phyloP scores from a whole-genome alignment of 2,888 invertebrate genomes.

The Pycnomerus fuliginosus region DNA sequence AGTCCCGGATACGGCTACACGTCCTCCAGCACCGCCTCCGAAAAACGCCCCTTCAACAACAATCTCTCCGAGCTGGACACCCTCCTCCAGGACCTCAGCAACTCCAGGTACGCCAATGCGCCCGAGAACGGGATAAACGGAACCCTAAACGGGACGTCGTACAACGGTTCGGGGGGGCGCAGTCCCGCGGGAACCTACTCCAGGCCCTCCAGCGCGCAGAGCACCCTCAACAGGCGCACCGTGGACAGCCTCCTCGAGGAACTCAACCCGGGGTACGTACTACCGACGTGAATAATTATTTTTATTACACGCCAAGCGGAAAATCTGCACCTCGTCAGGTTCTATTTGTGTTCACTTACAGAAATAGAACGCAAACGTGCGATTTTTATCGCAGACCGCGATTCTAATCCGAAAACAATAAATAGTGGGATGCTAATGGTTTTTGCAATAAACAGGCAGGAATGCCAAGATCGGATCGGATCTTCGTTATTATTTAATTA shows the following conservation, averaged over 20 bases:
- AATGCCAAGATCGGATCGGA: background rate
- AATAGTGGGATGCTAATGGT: no score
- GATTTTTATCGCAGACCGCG: no score
- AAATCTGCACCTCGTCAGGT: constrained; percentile 3
- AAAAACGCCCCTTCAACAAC: constrained; percentile 61
- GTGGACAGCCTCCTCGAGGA: constrained; percentile 90
- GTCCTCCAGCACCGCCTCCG: no score
- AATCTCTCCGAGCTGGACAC: constrained; percentile 91
- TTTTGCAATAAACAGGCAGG: no score
- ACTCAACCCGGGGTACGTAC: constrained; percentile 73
- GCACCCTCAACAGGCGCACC: constrained; percentile 64
- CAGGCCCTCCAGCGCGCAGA: constrained; percentile 49
- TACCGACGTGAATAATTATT: background rate
- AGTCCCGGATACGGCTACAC: constrained; percentile 36
- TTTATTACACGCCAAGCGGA: constrained; percentile 1
- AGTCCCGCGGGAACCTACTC: constrained; percentile 47
- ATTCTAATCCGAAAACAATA: no score
- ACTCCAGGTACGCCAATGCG: constrained; percentile 62
- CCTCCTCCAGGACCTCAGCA: constrained; percentile 87
- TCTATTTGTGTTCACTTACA: constrained; percentile 6
- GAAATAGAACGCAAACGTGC: constrained; percentile 14
- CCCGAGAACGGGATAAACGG: constrained; percentile 48
- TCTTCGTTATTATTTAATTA: background rate
- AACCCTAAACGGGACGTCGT: constrained; percentile 36
- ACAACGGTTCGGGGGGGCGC: constrained; percentile 45